phyloP scores from a whole-genome alignment of 1,140 invertebrate species.

The Phenacoccus solenopsis region DNA sequence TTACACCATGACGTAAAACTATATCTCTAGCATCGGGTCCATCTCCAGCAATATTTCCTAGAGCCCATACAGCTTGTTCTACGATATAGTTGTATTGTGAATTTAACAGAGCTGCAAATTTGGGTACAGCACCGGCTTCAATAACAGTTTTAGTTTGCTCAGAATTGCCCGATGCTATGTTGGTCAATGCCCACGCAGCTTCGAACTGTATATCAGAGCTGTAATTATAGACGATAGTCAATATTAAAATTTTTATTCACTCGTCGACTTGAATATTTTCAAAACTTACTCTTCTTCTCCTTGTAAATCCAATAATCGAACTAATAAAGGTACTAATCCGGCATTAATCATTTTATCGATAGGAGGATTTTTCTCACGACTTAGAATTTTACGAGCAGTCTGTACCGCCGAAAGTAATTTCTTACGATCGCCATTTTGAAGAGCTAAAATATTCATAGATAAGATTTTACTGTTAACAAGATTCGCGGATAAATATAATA shows the following conservation, averaged over 20 bases:
- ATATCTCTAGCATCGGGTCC: constrained; percentile 60
- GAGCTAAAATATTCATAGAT: not conserved
- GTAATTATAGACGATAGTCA: too few species aligned
- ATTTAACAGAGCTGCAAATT: constrained; percentile 62
- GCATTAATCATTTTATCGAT: constrained; percentile 78
- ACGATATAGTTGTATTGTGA: constrained; percentile 64
- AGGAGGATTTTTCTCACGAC: constrained; percentile 83
- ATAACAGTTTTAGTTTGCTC: constrained; percentile 56
- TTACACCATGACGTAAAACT: constrained; percentile 49
- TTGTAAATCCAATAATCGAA: constrained; percentile 43
- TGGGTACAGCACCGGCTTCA: constrained; percentile 67
- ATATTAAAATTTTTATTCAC: not conserved
- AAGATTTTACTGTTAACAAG: too few species aligned
- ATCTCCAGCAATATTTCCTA: constrained; percentile 94
- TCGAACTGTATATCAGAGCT: constrained; percentile 90
- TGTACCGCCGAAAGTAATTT: constrained; percentile 35
- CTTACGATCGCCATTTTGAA: not conserved
- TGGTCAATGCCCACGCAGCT: constrained; percentile 94
- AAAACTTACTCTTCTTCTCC: constrained; percentile 19
- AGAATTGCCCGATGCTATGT: constrained; percentile 74
- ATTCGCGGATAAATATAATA: too few species aligned
- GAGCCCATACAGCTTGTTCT: constrained; percentile 94
- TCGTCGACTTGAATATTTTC: not conserved
- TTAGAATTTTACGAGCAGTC: constrained; percentile 76
- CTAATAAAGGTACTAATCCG: constrained; percentile 74